These are phyloP conservation scores for Solen grandis DNA, from an alignment of 1,140 invertebrate species.

Conservation along the genomic window DNA sequence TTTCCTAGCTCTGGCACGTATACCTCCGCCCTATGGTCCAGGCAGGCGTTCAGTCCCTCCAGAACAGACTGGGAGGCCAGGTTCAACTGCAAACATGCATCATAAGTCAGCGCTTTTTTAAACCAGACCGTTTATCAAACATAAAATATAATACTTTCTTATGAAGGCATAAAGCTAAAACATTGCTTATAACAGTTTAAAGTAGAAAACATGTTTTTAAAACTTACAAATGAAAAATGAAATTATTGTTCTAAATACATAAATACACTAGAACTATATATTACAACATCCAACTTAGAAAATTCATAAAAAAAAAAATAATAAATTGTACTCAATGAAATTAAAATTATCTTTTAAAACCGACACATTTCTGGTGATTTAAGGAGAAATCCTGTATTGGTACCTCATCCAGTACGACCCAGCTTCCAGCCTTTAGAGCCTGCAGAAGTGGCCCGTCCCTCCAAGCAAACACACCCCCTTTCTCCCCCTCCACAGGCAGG, in stretches of 20 bases:
- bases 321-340: too few species aligned
- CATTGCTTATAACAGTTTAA: too few species aligned
- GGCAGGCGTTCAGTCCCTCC: slow-evolving; percentile 98
- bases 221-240: too few species aligned
- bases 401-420: slow-evolving; percentile 98
- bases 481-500: slow-evolving; percentile 93
- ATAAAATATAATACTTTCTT: too few species aligned
- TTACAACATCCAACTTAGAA: too few species aligned
- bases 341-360: too few species aligned
- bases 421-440: slow-evolving; percentile 95
- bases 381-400: background rate
- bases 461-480: slow-evolving; percentile 93
- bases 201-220: too few species aligned
- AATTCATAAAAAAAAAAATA: too few species aligned
- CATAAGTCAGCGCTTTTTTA: background rate
- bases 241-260: too few species aligned
- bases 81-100: slow-evolving; percentile 86
- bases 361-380: background rate
- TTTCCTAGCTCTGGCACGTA: slow-evolving; percentile 96
- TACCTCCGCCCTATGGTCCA: slow-evolving; percentile 98
- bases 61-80: slow-evolving; percentile 98
- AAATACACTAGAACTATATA: too few species aligned
- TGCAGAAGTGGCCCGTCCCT: slow-evolving; percentile 96
- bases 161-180: too few species aligned
- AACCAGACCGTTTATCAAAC: background rate